Evolutionary conservation across 2,797 vertebrate species (phyloP).

Genomic region (Cynodonichthys magdalenae): DNA sequence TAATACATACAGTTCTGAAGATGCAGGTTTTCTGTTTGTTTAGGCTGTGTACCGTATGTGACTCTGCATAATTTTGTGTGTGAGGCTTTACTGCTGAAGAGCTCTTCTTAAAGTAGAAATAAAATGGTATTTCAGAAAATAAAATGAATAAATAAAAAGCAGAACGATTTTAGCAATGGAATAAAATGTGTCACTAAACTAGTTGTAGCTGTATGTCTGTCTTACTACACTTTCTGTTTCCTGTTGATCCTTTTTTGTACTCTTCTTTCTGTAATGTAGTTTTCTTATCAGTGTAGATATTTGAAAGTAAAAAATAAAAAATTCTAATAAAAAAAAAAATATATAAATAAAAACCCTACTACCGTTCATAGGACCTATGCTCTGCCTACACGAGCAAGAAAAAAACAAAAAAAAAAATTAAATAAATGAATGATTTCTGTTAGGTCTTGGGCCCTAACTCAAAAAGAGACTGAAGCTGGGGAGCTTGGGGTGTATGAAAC

Average conservation of each 20-base stretch:
- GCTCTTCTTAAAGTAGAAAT: constrained; percentile 22
- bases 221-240: constrained; percentile 24
- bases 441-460: constrained; percentile 47
- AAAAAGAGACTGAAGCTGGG: constrained; percentile 25
- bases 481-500: constrained; percentile 37
- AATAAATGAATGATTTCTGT: constrained; percentile 12
- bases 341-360: background rate
- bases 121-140: constrained; percentile 26
- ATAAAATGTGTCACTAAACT: constrained; percentile 29
- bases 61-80: constrained; percentile 8
- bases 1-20: constrained; percentile 21
- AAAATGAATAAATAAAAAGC: background rate
- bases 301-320: constrained; percentile 24
- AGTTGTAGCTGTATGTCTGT: constrained; percentile 35
- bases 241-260: constrained; percentile 10
- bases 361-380: constrained; percentile 48
- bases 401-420: no score
- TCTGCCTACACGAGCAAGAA: constrained; percentile 43
- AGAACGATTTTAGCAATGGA: background rate
- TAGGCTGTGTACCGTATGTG: constrained; percentile 1
- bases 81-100: background rate
- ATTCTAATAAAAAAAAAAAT: constrained; percentile 11
- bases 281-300: constrained; percentile 53
- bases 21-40: constrained; percentile 4
- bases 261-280: constrained; percentile 48